Conservation (phyloP, 2,113 vertebrate genomes). For the Cariama cristata region DNA sequence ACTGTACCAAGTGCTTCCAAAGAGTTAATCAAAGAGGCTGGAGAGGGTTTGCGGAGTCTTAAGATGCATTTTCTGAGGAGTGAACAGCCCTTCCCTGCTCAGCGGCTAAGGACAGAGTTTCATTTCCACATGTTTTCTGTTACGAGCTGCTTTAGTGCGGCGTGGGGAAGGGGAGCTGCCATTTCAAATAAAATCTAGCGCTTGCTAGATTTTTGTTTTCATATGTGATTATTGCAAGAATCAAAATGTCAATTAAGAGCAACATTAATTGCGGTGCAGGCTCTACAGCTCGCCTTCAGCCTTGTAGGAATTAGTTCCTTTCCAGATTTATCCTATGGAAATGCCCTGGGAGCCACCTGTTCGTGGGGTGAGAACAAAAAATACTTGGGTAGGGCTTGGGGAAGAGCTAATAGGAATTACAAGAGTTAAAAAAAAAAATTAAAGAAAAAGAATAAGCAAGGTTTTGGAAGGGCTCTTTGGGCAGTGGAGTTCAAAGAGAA, state of each 20-base stretch:
- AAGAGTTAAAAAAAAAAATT: not conserved
- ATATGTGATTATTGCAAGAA: not conserved
- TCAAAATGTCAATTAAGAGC: not conserved
- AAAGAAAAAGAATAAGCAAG: not conserved
- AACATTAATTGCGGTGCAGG: not conserved
- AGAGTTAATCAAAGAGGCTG: not conserved
- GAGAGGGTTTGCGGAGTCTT: not conserved
- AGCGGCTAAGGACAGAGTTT: not conserved
- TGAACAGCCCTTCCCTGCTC: not conserved
- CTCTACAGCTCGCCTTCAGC: not conserved
- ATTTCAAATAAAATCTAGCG: not conserved
- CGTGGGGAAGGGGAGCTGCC: not conserved
- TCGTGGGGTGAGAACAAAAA: not conserved
- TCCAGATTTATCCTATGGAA: not conserved
- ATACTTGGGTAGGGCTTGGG: not conserved
- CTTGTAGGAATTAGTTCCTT: not conserved
- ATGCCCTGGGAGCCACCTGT: not conserved
- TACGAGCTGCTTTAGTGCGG: not conserved
- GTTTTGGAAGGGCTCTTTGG: not conserved
- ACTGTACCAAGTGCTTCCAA: not conserved
- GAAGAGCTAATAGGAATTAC: not conserved
- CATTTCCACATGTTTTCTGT: not conserved
- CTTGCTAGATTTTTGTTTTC: not conserved
- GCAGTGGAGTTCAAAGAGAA: not conserved
- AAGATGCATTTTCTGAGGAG: not conserved